Evolutionary conservation across 2,888 invertebrate genomes (phyloP).

Genomic region (Ischnus inquisitorius): DNA sequence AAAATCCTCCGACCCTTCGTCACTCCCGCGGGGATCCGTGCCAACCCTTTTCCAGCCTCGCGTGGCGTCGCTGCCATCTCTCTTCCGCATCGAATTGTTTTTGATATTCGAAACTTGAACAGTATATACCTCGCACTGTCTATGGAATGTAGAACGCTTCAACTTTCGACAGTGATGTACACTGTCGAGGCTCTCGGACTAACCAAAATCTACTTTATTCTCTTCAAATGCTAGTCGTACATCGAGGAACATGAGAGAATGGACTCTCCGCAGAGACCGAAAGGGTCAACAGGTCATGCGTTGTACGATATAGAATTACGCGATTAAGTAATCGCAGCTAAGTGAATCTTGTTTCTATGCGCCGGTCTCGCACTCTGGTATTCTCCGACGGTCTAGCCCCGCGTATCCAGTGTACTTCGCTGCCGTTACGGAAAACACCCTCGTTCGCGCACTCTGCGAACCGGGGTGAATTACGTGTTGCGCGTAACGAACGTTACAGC

Average conservation of each 20-base stretch:
- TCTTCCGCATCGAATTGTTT: conserved; percentile 77
- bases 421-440: conserved; percentile 8
- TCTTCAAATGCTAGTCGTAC: background rate
- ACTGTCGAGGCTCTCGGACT: conserved; percentile 56
- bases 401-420: background rate
- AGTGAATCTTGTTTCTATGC: conserved; percentile 51
- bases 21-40: conserved; percentile 60
- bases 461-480: conserved; percentile 78
- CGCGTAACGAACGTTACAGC: conserved; percentile 78
- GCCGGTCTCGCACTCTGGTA: conserved; percentile 51
- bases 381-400: conserved; percentile 1
- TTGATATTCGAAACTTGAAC: conserved; percentile 80
- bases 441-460: conserved; percentile 39
- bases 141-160: conserved; percentile 52
- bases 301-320: conserved; percentile 22
- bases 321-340: conserved; percentile 29
- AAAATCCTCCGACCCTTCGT: conserved; percentile 65
- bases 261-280: background rate
- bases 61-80: conserved; percentile 32
- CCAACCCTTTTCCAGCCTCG: conserved; percentile 72
- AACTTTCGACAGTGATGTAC: conserved; percentile 66
- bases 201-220: background rate
- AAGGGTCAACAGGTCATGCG: conserved; percentile 22
- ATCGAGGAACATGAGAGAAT: background rate
- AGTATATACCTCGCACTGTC: conserved; percentile 68